Evolutionary conservation across 2,113 vertebrate species (phyloP).

Genomic region (Microtus ochrogaster): DNA sequence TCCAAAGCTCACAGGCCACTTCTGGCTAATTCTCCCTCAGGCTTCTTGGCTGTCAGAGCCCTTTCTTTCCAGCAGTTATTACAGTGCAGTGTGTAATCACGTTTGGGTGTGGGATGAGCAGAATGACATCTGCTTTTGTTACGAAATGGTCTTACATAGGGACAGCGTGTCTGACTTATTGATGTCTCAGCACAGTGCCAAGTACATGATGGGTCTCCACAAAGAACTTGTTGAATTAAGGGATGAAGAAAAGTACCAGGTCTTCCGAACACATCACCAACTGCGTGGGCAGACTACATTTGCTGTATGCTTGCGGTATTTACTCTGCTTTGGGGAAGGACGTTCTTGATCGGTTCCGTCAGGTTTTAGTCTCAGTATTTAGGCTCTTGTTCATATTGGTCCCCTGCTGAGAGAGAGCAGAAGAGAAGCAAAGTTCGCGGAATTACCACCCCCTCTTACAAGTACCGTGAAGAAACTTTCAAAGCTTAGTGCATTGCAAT

Average conservation of each 20-base stretch:
- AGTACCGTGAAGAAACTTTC: neutral
- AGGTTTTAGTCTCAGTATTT: slow-evolving; percentile 16
- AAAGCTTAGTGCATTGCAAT: neutral
- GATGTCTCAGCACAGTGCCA: neutral
- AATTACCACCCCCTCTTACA: neutral
- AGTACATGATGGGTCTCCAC: neutral
- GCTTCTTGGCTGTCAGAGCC: neutral
- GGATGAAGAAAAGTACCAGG: neutral
- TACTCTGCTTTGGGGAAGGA: neutral
- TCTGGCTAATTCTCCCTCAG: neutral
- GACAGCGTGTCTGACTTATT: neutral
- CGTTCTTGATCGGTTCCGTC: neutral
- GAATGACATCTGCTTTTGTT: neutral
- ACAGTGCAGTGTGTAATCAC: neutral
- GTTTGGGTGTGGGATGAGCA: neutral
- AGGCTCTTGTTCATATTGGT: neutral
- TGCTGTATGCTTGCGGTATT: neutral
- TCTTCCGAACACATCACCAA: neutral
- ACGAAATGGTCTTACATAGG: neutral
- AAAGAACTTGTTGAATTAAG: neutral
- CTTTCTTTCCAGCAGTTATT: neutral
- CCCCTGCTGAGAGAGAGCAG: neutral
- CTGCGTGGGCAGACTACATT: neutral
- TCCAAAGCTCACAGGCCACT: neutral
- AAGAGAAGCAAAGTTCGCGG: slow-evolving; percentile 18